Conservation (phyloP, 2,797 vertebrate species). For the Phoeniculus purpureus region DNA sequence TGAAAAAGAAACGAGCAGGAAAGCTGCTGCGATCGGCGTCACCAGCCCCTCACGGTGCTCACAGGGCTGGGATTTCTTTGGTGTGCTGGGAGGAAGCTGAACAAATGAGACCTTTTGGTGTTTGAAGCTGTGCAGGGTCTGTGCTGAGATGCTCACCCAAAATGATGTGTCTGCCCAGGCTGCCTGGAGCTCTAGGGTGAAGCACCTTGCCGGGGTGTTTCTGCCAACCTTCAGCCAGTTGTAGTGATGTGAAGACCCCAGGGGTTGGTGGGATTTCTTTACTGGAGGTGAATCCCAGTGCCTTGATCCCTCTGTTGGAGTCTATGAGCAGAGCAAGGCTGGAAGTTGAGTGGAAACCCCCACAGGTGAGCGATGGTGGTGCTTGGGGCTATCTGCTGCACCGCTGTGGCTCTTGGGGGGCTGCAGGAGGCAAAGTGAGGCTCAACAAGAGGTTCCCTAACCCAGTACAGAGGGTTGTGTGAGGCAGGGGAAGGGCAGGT, state of each 20-base stretch:
- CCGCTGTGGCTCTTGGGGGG: not conserved
- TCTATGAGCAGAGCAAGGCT: not conserved
- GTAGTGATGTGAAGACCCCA: not conserved
- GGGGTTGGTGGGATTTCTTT: accelerated
- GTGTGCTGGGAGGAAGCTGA: not conserved
- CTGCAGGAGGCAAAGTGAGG: not conserved
- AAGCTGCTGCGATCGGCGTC: not conserved
- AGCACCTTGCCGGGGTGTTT: not conserved
- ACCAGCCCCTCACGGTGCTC: not conserved
- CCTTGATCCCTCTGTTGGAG: accelerated
- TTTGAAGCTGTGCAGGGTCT: not conserved
- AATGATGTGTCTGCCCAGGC: accelerated
- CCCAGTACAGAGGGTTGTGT: accelerated
- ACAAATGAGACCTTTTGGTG: not conserved
- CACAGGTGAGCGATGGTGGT: accelerated
- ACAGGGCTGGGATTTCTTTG: not conserved
- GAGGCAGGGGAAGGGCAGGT: not conserved
- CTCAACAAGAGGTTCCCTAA: accelerated
- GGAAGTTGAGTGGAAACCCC: not conserved
- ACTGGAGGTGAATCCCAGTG: not conserved
- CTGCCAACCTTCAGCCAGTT: not conserved
- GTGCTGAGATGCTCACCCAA: accelerated
- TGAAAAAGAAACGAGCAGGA: slow-evolving; percentile 57
- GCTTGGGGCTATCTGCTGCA: not conserved
- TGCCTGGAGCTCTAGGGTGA: not conserved